Evolutionary conservation across 2,797 vertebrate genomes (phyloP).

Genomic region (Anableps anableps): DNA sequence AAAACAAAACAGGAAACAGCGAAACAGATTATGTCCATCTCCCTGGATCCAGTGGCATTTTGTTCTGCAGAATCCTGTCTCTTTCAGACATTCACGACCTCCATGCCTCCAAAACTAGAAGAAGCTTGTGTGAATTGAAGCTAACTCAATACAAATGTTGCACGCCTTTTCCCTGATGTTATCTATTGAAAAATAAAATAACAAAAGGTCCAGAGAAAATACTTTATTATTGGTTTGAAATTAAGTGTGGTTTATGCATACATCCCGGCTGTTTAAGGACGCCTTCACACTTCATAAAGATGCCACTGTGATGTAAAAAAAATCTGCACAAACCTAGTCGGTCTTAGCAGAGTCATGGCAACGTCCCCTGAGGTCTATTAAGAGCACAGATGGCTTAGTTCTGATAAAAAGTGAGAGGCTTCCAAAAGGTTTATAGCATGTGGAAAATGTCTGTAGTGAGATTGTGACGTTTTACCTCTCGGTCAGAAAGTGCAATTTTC

Average conservation of each 20-base stretch:
- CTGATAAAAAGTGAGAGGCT: background rate
- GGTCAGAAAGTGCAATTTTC: background rate
- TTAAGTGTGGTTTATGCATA: background rate
- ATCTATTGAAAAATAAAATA: no score
- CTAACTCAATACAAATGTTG: background rate
- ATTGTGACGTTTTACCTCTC: background rate
- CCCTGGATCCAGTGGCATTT: conserved; percentile 55
- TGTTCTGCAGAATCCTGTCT: conserved; percentile 10
- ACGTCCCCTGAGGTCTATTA: background rate
- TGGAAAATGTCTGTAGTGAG: background rate
- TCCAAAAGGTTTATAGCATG: background rate
- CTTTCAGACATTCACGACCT: conserved; percentile 37
- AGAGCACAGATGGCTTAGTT: background rate
- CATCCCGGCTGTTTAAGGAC: background rate
- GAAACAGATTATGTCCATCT: conserved; percentile 40
- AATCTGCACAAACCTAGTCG: background rate
- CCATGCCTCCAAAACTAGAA: conserved; percentile 29
- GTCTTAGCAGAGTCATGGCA: background rate
- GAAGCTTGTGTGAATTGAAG: background rate
- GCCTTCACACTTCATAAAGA: background rate
- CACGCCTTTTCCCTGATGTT: no score
- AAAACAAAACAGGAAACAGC: conserved; percentile 38
- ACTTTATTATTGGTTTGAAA: background rate
- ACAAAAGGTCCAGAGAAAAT: background rate
- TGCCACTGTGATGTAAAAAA: background rate